A percentile compares a stretch with the other conserved stretches of the same genome.
Evolutionary conservation across 2,888 invertebrate genomes (phyloP).

Genomic region (Ophioninae sp.): DNA sequence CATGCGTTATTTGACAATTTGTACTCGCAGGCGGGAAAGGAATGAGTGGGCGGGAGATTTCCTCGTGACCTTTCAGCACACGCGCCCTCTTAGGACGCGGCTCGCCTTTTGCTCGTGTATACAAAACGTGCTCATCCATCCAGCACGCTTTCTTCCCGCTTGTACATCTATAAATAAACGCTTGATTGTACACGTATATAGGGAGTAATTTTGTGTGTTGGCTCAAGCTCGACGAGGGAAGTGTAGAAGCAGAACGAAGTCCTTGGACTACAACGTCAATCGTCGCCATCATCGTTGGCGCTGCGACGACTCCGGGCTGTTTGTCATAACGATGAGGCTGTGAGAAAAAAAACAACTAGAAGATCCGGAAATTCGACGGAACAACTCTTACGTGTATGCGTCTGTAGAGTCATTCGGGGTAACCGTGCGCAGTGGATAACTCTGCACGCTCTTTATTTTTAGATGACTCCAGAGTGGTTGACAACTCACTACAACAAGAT

Average conservation of each 20-base stretch:
- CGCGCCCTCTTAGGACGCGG: constrained; percentile 1
- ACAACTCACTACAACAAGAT: no score
- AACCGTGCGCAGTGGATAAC: no score
- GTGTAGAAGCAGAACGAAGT: constrained; percentile 5
- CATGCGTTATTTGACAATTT: constrained; percentile 57
- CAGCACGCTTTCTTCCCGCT: constrained; percentile 1
- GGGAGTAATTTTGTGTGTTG: constrained; percentile 18
- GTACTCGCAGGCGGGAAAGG: neutral
- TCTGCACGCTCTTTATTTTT: no score
- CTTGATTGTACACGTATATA: neutral
- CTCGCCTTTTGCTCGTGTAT: constrained; percentile 2
- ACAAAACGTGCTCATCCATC: constrained; percentile 26
- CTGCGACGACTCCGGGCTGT: neutral
- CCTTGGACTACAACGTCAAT: constrained; percentile 54
- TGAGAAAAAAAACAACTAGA: constrained; percentile 27
- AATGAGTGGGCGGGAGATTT: constrained; percentile 16
- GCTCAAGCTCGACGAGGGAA: neutral
- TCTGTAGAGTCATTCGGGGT: no score
- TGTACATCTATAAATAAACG: neutral
- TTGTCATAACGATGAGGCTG: constrained; percentile 5
- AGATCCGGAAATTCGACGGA: constrained; percentile 51
- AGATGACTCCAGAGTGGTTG: no score
- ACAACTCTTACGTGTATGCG: constrained; percentile 28
- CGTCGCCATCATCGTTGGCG: constrained; percentile 50
- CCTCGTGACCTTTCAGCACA: constrained; percentile 55